A percentile compares a stretch with the other conserved stretches of the same genome.
phyloP scores from a whole-genome alignment of 1,140 invertebrate genomes.

The Drosophila parabipectinata region DNA sequence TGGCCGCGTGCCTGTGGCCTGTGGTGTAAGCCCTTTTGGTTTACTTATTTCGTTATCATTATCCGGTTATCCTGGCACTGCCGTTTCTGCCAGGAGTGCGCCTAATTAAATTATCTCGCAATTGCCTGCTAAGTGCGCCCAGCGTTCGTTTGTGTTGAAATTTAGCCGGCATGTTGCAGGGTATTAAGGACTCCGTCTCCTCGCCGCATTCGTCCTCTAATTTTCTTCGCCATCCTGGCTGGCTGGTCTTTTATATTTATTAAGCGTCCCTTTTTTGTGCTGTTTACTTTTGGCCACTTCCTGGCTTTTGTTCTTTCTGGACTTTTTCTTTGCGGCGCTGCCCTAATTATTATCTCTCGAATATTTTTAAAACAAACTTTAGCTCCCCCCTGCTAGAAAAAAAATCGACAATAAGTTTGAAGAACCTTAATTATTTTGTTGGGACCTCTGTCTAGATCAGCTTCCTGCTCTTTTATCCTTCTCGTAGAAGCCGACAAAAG shows the following conservation, averaged over 20 bases:
- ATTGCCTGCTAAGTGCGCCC: conserved; percentile 79
- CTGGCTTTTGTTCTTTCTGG: conserved; percentile 58
- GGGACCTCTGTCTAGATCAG: conserved; percentile 29
- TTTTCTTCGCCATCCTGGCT: conserved; percentile 23
- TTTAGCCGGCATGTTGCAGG: conserved; percentile 53
- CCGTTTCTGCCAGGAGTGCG: conserved; percentile 38
- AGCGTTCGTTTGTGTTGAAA: conserved; percentile 66
- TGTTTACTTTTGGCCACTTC: conserved; percentile 45
- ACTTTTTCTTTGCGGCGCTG: conserved; percentile 7
- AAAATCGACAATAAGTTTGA: conserved; percentile 70
- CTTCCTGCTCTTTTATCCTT: neutral
- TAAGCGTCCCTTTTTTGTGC: conserved; percentile 45
- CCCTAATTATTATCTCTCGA: conserved; percentile 75
- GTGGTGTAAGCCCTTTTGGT: conserved; percentile 58
- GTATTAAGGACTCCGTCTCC: conserved; percentile 42
- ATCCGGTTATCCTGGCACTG: conserved; percentile 70
- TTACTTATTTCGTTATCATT: conserved; percentile 79
- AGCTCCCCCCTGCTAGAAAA: conserved; percentile 1
- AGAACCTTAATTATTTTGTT: conserved; percentile 73
- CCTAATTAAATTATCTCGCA: conserved; percentile 79
- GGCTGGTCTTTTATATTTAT: conserved; percentile 68
- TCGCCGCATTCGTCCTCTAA: neutral
- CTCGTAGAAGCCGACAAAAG: conserved; percentile 24
- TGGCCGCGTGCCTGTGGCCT: conserved; percentile 17
- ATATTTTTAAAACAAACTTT: conserved; percentile 49